Evolutionary conservation across 2,888 invertebrate genomes (phyloP).

Genomic region (Muschampia plurimacula): DNA sequence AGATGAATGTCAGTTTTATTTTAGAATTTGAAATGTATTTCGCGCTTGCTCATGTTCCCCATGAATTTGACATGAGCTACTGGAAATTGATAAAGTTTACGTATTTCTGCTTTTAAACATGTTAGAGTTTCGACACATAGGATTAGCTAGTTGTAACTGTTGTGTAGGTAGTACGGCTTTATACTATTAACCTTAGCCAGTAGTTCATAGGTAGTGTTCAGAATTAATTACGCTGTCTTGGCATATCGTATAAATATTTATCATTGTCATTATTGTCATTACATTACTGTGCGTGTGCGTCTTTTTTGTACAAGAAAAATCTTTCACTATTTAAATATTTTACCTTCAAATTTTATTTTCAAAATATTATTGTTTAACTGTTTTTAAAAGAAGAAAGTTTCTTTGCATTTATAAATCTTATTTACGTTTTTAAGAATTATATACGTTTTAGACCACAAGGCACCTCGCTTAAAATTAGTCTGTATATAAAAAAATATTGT

Average conservation of each 20-base stretch:
- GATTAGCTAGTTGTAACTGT: conserved; percentile 3
- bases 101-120: conserved; percentile 23
- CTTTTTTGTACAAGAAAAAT: background rate
- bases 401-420: too few species aligned
- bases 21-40: conserved; percentile 58
- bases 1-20: conserved; percentile 53
- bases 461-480: too few species aligned
- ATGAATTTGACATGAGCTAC: conserved; percentile 70
- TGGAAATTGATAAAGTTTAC: conserved; percentile 35
- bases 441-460: too few species aligned
- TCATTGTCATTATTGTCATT: background rate
- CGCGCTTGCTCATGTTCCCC: conserved; percentile 58
- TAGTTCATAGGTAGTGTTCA: background rate
- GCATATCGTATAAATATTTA: conserved; percentile 5
- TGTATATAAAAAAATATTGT: too few species aligned
- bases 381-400: too few species aligned
- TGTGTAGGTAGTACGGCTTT: background rate
- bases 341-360: too few species aligned
- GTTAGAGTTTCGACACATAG: conserved; percentile 5
- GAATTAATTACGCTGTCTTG: background rate
- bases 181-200: background rate
- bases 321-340: too few species aligned
- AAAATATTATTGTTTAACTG: too few species aligned
- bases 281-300: background rate
- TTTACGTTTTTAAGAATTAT: too few species aligned